Conservation (phyloP, 2,888 invertebrate species). For the Hipparchia sbordonii region DNA sequence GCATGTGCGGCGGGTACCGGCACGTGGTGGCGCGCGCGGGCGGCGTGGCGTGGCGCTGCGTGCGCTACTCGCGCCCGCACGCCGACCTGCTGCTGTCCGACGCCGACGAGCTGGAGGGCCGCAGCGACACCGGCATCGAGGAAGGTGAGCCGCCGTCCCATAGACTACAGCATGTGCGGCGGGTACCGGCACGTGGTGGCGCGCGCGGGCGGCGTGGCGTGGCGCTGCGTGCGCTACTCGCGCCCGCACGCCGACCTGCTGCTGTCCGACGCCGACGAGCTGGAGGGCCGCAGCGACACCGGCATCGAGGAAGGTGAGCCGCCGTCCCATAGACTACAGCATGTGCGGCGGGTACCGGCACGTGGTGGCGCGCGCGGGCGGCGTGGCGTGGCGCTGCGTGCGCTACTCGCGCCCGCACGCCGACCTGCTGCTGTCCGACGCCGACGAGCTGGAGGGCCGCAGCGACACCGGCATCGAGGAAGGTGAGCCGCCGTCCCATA, state of each 20-base stretch:
- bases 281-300: slow-evolving; percentile 59
- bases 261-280: slow-evolving; percentile 88
- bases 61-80: slow-evolving; percentile 86
- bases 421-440: too few relatives aligned
- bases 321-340: too few relatives aligned
- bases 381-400: too few relatives aligned
- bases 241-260: slow-evolving; percentile 88
- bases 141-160: slow-evolving; percentile 42
- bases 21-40: slow-evolving; percentile 85
- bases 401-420: too few relatives aligned
- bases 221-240: slow-evolving; percentile 87
- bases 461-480: too few relatives aligned
- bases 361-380: too few relatives aligned
- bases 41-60: slow-evolving; percentile 86
- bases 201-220: slow-evolving; percentile 85
- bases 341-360: too few relatives aligned
- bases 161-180: slow-evolving; percentile 90
- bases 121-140: slow-evolving; percentile 40
- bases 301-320: slow-evolving; percentile 35
- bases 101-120: slow-evolving; percentile 83
- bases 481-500: too few relatives aligned
- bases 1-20: slow-evolving; percentile 93
- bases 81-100: slow-evolving; percentile 90
- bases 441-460: too few relatives aligned
- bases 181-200: slow-evolving; percentile 90